Evolutionary conservation across 1,140 invertebrate genomes (phyloP), one percentile per base, ranked within the genome.

Genomic region (Sycobia sp.): DNA sequence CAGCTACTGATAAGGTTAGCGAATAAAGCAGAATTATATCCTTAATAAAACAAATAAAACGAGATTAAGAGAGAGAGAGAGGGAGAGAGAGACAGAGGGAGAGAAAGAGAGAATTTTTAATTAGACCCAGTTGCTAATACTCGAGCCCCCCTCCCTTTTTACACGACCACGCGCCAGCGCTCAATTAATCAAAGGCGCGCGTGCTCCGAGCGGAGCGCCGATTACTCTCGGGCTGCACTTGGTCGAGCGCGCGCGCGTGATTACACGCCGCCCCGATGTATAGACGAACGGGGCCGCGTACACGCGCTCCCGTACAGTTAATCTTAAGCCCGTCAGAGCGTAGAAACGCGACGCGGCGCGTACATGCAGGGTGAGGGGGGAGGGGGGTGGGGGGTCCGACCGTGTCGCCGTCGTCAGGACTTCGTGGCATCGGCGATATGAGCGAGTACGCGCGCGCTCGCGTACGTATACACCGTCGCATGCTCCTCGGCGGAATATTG

Each of bases 161-260:
- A 2, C 10, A 11, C 18, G 4, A 10, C 5, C 4, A 18, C 16
- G 18, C 3, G n/a, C 18, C 3, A 5, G 41, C 5, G 20, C 13
- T 43, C 44, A 44, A 80, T 78, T 74, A 78, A 77, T 78, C 76
- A 77, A 73, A 76, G 71, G 27, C 13, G 20, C 59, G 65, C n/a
- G n/a, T n/a, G n/a, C n/a, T n/a, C n/a, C n/a, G n/a, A n/a, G 67
- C 65, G 64, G 61, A 65, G 64, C 53, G 70, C 69, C 76, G 75
- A 81, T 78, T 77, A 76, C 72, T 73, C 73, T 76, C 74, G 70
- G 71, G 70, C 73, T 75, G 75, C 76, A 77, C 73, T 77, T 75
- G 74, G 66, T 69, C 71, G 68, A 68, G 70, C 72, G 76, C 74
- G 73, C 69, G 74, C 66, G 73, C 69, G 74, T 65, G 74, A 80